Evolutionary conservation across 2,888 invertebrate genomes (phyloP).

Genomic region (Geotrupes spiniger): DNA sequence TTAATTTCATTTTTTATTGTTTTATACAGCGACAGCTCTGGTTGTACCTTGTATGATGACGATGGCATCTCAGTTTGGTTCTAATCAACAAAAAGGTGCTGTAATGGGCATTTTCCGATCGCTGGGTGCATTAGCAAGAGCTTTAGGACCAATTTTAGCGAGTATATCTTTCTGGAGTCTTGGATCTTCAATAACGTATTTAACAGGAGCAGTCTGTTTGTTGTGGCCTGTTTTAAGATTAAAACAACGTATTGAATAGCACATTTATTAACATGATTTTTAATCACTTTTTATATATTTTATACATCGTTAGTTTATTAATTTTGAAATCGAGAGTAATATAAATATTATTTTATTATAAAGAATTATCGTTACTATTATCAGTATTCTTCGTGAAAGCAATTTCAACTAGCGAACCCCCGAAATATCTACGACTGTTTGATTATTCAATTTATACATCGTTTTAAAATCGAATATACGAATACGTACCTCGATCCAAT

Average conservation of each 20-base stretch:
- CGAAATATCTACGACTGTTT: too few species aligned
- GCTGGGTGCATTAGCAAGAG: constrained; percentile 89
- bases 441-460: too few species aligned
- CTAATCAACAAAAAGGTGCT: constrained; percentile 81
- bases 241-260: constrained; percentile 34
- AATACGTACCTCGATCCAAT: too few species aligned
- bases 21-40: constrained; percentile 73
- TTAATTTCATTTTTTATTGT: constrained; percentile 11
- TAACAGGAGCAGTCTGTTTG: constrained; percentile 72
- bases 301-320: too few species aligned
- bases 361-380: too few species aligned
- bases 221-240: constrained; percentile 73
- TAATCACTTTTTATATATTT: too few species aligned
- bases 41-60: constrained; percentile 96
- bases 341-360: too few species aligned
- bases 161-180: constrained; percentile 90
- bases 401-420: too few species aligned
- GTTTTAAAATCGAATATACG: too few species aligned
- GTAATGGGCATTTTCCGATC: constrained; percentile 93
- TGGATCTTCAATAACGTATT: constrained; percentile 80
- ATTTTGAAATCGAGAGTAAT: too few species aligned
- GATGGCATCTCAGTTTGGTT: constrained; percentile 81
- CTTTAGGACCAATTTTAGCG: constrained; percentile 85
- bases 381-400: too few species aligned
- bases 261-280: too few species aligned